Base-by-base conservation (phyloP, 1,140 invertebrate species). In the Dryas iulia region DNA sequence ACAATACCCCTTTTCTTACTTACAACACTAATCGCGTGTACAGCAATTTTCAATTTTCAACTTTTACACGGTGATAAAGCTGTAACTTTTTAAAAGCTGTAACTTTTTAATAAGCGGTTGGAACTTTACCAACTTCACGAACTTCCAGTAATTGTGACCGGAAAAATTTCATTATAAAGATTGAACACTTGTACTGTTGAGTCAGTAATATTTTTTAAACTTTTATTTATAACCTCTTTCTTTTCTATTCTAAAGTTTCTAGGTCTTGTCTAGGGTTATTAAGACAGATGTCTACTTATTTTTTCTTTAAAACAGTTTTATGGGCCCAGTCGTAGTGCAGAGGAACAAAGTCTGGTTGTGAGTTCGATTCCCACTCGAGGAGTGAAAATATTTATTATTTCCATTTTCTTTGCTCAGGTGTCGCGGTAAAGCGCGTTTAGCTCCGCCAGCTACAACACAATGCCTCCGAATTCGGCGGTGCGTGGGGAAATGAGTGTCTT, bases 31-130 rank as follows among this genome's bases (percentile, higher is more conserved):
- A 8, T 6, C 35, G 14, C 35, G 35, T 39, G 14, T 39, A 18
- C 6, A 14, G 18, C 39, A 47, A 47, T 10, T 21, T 47, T 47
- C 18, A 47, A 47, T 47, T 47, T 1, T 18, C 7, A 47, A 47
- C 18, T 47, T 47, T 47, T 3, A 21, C 39, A 47, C 2, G 18
- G 39, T 21, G 39, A 21, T 21, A 47, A 47, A 47, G 39, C 39
- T 47, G 39, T 21, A 47, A 47, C 39, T 47, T 47, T 47, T 47
- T 47, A 47, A 47, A 47, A 47, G 39, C 39, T 47, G 39, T 21
- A 47, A 47, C 39, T 47, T 47, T 47, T 47, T 47, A 47, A 47
- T 47, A 47, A 47, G 8, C 21, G 39, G 12, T 47, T 2, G 39
- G 39, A 47, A 47, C 39, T 47, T 47, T 47, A 1, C 39, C 18